A percentile compares a stretch with the other conserved stretches of the same genome.
These are phyloP conservation scores for Elmis aenea DNA, from an alignment of 2,888 invertebrate genomes.

Conservation along the genomic window DNA sequence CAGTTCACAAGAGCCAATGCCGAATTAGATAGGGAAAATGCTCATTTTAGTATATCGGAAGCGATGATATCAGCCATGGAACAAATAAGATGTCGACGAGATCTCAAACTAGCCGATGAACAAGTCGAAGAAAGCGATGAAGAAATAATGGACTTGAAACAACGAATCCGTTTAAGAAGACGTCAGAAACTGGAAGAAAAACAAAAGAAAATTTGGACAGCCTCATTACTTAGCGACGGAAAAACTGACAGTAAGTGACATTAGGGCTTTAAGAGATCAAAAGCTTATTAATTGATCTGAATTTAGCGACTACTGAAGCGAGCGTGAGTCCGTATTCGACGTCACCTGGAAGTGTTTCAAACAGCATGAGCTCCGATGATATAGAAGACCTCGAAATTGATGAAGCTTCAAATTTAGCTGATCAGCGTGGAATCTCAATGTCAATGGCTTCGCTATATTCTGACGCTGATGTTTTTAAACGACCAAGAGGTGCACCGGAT, in stretches of 20 bases:
- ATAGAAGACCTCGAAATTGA: conserved; percentile 52
- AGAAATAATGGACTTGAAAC: conserved; percentile 60
- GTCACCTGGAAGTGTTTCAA: conserved; percentile 46
- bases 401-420: conserved; percentile 46
- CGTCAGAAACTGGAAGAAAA: conserved; percentile 50
- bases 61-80: conserved; percentile 80
- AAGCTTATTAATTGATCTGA: neutral
- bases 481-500: conserved; percentile 46
- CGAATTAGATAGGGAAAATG: conserved; percentile 78
- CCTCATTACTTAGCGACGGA: conserved; percentile 42
- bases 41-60: conserved; percentile 80
- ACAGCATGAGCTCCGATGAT: conserved; percentile 50
- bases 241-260: conserved; percentile 50
- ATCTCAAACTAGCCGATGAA: conserved; percentile 48
- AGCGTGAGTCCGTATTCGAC: conserved; percentile 53
- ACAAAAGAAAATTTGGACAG: conserved; percentile 35
- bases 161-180: conserved; percentile 57
- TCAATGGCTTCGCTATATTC: conserved; percentile 63
- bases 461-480: conserved; percentile 49
- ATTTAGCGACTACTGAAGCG: conserved; percentile 49
- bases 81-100: conserved; percentile 59
- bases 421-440: conserved; percentile 52
- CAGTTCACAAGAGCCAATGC: conserved; percentile 67
- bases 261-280: conserved; percentile 4
- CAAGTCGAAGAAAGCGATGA: conserved; percentile 59